Conservation (phyloP, 1,140 invertebrate genomes). For the Pseudomyrmex gracilis region DNA sequence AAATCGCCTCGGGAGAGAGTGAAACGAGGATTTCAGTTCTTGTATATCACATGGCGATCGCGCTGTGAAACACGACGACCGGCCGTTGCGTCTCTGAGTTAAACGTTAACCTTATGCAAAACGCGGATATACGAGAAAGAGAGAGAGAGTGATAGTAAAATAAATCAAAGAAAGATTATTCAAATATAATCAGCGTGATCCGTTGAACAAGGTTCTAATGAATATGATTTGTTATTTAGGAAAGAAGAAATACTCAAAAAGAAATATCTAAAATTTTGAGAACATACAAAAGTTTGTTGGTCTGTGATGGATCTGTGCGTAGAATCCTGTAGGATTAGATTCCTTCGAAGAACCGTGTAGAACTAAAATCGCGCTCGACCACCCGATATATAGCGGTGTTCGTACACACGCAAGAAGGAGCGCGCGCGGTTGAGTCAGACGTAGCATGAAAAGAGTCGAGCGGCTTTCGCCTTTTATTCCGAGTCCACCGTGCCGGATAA, state of each 20-base stretch:
- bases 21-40: slow-evolving; percentile 17
- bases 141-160: neutral
- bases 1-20: slow-evolving; percentile 20
- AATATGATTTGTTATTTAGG: neutral
- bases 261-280: neutral
- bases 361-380: slow-evolving; percentile 1
- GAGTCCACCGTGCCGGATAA: slow-evolving; percentile 64
- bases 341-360: neutral
- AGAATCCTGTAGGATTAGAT: neutral
- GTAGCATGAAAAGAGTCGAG: slow-evolving; percentile 65
- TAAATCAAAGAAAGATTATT: neutral
- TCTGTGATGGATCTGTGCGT: neutral
- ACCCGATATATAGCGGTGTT: slow-evolving; percentile 47
- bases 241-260: neutral
- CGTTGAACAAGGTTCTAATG: neutral
- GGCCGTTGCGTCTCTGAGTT: neutral
- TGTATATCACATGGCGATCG: slow-evolving; percentile 35
- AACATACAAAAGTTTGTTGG: neutral
- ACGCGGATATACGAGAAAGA: neutral
- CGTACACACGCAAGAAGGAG: slow-evolving; percentile 48
- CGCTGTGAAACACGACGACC: slow-evolving; percentile 23
- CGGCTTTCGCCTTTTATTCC: slow-evolving; percentile 71
- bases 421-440: slow-evolving; percentile 62
- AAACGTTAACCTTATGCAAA: slow-evolving; percentile 5
- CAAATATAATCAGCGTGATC: slow-evolving; percentile 8